Evolutionary conservation across 2,888 invertebrate species (phyloP).

Genomic region (Volucella inanis): DNA sequence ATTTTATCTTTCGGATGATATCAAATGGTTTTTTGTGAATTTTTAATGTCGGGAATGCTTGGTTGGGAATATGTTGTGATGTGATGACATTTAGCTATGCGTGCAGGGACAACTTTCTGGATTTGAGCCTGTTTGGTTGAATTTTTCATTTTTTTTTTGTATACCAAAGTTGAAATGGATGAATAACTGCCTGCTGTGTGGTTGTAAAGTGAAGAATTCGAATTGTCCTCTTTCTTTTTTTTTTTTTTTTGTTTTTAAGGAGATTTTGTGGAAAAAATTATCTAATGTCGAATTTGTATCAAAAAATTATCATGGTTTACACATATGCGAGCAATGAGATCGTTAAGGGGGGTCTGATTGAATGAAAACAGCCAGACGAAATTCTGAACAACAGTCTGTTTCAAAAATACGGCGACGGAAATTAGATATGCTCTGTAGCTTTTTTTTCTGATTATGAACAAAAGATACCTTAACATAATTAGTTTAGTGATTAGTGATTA

Average conservation of each 20-base stretch:
- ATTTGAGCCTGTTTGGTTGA: slow-evolving; percentile 27
- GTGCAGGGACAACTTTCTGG: slow-evolving; percentile 26
- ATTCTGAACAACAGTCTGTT: too few species aligned
- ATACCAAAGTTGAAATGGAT: slow-evolving; percentile 22
- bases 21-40: slow-evolving; percentile 61
- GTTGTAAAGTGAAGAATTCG: slow-evolving; percentile 16
- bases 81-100: slow-evolving; percentile 66
- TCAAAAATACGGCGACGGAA: too few species aligned
- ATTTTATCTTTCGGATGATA: slow-evolving; percentile 70
- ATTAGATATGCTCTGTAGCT: too few species aligned
- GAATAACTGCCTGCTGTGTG: slow-evolving; percentile 60
- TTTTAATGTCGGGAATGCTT: slow-evolving; percentile 66
- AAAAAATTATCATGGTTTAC: background rate
- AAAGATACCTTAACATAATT: too few species aligned
- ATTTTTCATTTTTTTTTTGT: slow-evolving; percentile 20
- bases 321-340: background rate
- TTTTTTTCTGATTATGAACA: too few species aligned
- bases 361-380: too few species aligned
- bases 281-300: slow-evolving; percentile 41
- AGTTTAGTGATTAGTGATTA: too few species aligned
- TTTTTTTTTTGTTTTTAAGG: background rate
- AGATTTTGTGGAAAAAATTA: slow-evolving; percentile 30
- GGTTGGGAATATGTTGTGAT: slow-evolving; percentile 64
- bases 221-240: slow-evolving; percentile 8
- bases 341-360: slow-evolving; percentile 11